A percentile compares a stretch with the other conserved stretches of the same genome.
Conservation (phyloP, 2,888 invertebrate species). For the Cheilosia variabilis region DNA sequence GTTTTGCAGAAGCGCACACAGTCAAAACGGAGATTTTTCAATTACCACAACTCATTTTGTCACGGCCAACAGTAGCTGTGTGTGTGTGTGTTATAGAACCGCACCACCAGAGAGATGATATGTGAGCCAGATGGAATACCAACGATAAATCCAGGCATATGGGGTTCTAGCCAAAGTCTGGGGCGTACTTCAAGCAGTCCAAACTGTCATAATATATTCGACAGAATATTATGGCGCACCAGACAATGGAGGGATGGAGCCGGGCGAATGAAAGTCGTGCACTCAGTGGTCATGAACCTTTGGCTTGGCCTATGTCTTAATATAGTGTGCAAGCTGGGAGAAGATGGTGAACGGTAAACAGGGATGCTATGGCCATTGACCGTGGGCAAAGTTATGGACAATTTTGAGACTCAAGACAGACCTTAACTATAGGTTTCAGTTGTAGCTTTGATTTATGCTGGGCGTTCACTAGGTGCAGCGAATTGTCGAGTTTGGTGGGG, state of each 20-base stretch:
- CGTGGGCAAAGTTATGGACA: background rate
- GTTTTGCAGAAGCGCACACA: slow-evolving; percentile 8
- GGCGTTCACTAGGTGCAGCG: too few relatives aligned
- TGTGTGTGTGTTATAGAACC: background rate
- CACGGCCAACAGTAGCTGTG: slow-evolving; percentile 61
- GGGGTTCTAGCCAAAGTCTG: slow-evolving; percentile 33
- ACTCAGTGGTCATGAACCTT: slow-evolving; percentile 62
- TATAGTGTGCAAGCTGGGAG: slow-evolving; percentile 13
- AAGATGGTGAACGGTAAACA: slow-evolving; percentile 41
- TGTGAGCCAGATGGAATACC: slow-evolving; percentile 62
- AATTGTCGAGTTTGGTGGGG: too few relatives aligned
- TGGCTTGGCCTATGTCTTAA: slow-evolving; percentile 46
- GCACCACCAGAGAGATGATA: slow-evolving; percentile 40
- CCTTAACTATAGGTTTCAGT: slow-evolving; percentile 43
- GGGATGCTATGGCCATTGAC: slow-evolving; percentile 14
- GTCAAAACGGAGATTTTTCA: slow-evolving; percentile 59
- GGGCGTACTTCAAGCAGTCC: slow-evolving; percentile 57
- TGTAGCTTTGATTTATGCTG: background rate
- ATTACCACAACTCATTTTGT: slow-evolving; percentile 69
- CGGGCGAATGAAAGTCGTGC: slow-evolving; percentile 44
- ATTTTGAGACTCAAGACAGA: slow-evolving; percentile 4
- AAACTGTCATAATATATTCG: slow-evolving; percentile 69
- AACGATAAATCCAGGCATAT: slow-evolving; percentile 56
- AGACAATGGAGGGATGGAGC: background rate
- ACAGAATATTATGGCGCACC: slow-evolving; percentile 37